Evolutionary conservation across 1,140 invertebrate genomes (phyloP).

Genomic region (Diachasma alloeum): DNA sequence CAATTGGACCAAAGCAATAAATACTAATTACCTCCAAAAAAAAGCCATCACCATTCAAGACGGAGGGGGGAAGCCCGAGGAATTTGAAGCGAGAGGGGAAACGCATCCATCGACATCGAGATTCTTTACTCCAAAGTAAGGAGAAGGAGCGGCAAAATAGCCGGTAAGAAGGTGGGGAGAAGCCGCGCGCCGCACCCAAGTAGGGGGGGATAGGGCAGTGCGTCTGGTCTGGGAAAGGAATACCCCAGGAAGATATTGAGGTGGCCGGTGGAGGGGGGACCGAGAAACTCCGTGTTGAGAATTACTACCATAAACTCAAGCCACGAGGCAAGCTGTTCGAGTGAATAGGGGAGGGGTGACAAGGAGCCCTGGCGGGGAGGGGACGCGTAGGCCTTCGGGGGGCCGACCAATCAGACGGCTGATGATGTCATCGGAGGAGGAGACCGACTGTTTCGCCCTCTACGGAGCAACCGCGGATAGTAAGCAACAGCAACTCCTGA

Average conservation of each 20-base stretch:
- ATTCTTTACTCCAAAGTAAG: background rate
- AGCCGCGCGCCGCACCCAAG: background rate
- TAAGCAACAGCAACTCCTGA: conserved; percentile 77
- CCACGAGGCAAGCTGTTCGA: conserved; percentile 63
- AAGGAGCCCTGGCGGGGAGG: conserved; percentile 65
- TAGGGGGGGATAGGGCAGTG: conserved; percentile 24
- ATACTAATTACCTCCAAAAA: background rate
- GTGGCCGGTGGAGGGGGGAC: conserved; percentile 30
- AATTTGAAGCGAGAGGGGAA: background rate
- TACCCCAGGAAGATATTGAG: conserved; percentile 20
- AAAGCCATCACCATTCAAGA: background rate
- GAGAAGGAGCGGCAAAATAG: conserved; percentile 13
- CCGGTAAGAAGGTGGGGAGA: conserved; percentile 15
- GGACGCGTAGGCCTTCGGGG: conserved; percentile 64
- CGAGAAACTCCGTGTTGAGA: conserved; percentile 24
- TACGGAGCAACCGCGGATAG: conserved; percentile 75
- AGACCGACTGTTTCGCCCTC: conserved; percentile 87
- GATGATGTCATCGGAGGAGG: conserved; percentile 96
- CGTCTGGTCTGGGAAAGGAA: conserved; percentile 40
- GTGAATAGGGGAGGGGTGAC: conserved; percentile 62
- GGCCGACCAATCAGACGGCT: conserved; percentile 69
- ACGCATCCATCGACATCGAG: background rate
- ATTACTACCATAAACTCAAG: conserved; percentile 49
- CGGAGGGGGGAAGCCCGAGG: background rate
- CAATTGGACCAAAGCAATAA: conserved; percentile 1